phyloP scores from a whole-genome alignment of 2,113 vertebrate species.

The Rallus limicola region DNA sequence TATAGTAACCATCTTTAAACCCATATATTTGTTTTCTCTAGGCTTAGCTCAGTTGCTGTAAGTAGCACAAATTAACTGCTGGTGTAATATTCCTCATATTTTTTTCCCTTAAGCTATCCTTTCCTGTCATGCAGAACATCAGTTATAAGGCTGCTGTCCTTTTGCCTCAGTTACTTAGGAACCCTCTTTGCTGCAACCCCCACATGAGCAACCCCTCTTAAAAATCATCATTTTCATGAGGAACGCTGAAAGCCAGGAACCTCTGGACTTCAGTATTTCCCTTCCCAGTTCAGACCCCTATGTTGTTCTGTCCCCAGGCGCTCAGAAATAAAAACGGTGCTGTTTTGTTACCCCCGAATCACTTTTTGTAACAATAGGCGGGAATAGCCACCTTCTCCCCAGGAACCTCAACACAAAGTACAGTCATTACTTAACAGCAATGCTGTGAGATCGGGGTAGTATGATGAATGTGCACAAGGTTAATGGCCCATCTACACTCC shows the following conservation, averaged over 20 bases:
- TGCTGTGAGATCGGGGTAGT: background rate
- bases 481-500: background rate
- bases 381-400: background rate
- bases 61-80: conserved; percentile 55
- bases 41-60: conserved; percentile 30
- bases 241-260: background rate
- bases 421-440: background rate
- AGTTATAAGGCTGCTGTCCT: background rate
- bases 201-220: background rate
- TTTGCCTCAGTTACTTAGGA: background rate
- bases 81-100: background rate
- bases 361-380: background rate
- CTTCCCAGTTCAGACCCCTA: background rate
- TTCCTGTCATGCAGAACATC: background rate
- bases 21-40: conserved; percentile 56
- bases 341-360: background rate
- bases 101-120: background rate
- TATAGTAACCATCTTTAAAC: conserved; percentile 71
- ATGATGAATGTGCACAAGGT: background rate
- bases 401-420: background rate
- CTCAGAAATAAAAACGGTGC: background rate
- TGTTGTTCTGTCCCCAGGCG: background rate
- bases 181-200: background rate
- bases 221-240: background rate
- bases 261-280: background rate